Evolutionary conservation across 2,797 vertebrate species (phyloP).

Genomic region (Cossypha caffra): DNA sequence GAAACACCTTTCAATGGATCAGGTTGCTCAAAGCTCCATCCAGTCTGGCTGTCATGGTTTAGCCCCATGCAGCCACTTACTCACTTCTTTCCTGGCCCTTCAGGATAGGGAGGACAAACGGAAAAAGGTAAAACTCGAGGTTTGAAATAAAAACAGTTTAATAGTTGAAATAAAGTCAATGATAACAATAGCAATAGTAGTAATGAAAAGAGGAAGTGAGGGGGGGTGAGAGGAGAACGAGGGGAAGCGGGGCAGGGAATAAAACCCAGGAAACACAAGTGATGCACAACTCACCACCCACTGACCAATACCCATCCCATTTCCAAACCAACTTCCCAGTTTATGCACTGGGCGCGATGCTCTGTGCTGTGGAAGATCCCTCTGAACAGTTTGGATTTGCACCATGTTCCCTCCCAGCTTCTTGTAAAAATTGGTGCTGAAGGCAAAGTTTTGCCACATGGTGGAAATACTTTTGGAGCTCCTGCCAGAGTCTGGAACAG

Average conservation of each 20-base stretch:
- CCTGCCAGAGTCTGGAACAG: neutral
- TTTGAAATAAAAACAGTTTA: neutral
- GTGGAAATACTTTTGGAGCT: neutral
- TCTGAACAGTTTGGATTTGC: neutral
- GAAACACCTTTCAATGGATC: neutral
- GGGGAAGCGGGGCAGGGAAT: neutral
- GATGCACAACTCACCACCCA: neutral
- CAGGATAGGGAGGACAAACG: neutral
- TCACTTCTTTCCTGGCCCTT: neutral
- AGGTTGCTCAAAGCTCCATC: neutral
- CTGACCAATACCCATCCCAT: neutral
- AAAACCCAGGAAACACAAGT: neutral
- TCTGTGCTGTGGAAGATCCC: neutral
- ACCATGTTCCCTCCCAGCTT: neutral
- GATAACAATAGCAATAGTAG: neutral
- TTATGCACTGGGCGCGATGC: accelerated
- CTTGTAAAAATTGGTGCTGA: neutral
- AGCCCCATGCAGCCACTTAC: neutral
- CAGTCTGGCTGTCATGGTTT: neutral
- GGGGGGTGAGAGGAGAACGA: neutral
- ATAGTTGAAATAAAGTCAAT: neutral
- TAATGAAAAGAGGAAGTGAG: neutral
- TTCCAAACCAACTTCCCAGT: neutral
- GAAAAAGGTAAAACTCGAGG: neutral
- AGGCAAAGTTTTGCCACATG: neutral